Conservation (phyloP, 1,140 invertebrate genomes). For the Drosophila sp. region DNA sequence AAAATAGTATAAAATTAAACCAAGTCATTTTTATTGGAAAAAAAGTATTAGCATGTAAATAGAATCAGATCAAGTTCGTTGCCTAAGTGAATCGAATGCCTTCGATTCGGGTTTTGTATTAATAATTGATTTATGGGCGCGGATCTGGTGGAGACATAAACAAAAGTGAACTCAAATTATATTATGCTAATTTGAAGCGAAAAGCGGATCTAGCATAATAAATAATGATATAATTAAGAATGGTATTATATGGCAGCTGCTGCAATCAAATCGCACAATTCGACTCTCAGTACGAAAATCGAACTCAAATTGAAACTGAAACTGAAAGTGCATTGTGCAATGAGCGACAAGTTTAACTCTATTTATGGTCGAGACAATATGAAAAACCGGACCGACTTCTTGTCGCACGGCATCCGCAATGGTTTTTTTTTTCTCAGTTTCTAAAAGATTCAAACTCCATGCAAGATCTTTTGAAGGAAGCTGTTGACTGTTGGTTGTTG, state of each 20-base stretch:
- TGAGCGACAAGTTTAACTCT: constrained; percentile 61
- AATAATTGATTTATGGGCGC: constrained; percentile 76
- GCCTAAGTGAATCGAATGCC: constrained; percentile 34
- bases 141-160: constrained; percentile 61
- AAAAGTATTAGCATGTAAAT: constrained; percentile 23
- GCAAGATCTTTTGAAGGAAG: constrained; percentile 65
- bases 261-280: constrained; percentile 35
- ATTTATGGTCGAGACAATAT: constrained; percentile 68
- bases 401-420: constrained; percentile 74
- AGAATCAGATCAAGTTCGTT: constrained; percentile 75
- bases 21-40: background rate
- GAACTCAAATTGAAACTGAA: constrained; percentile 49
- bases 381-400: constrained; percentile 76
- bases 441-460: constrained; percentile 32
- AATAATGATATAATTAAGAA: constrained; percentile 55
- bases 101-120: constrained; percentile 38
- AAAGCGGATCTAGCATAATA: constrained; percentile 64
- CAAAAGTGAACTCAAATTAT: constrained; percentile 57
- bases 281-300: constrained; percentile 23
- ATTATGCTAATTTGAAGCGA: constrained; percentile 56
- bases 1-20: constrained; percentile 23
- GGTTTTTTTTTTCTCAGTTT: constrained; percentile 1
- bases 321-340: constrained; percentile 67
- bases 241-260: constrained; percentile 43
- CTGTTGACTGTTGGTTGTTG: constrained; percentile 55